A percentile compares a stretch with the other conserved stretches of the same genome.
These are phyloP conservation scores for Melanotaenia parkinsoni DNA, from an alignment of 2,797 vertebrate species.

Conservation along the genomic window DNA sequence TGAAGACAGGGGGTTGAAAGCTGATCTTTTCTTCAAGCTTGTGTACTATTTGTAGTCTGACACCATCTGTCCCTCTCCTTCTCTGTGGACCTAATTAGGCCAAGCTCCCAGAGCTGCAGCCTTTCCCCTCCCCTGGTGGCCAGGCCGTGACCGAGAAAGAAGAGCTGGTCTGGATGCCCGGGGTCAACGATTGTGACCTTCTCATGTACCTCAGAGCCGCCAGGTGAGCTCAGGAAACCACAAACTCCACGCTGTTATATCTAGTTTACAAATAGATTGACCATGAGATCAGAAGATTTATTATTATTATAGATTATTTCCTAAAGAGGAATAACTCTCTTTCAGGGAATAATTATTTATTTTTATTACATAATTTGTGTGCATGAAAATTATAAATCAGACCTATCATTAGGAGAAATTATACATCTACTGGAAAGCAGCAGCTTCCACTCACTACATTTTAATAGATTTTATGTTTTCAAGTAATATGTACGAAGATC, in stretches of 20 bases:
- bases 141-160: slow-evolving; percentile 96
- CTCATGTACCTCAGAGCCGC: slow-evolving; percentile 99
- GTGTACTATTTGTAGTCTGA: slow-evolving; percentile 80
- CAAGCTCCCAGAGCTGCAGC: slow-evolving; percentile 97
- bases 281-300: neutral
- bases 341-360: too few relatives aligned
- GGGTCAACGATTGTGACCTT: slow-evolving; percentile 98
- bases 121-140: slow-evolving; percentile 92
- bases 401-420: neutral
- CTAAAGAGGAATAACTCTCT: too few relatives aligned
- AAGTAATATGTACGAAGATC: neutral
- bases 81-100: slow-evolving; percentile 85
- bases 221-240: slow-evolving; percentile 83
- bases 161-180: slow-evolving; percentile 98
- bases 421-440: neutral
- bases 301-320: neutral
- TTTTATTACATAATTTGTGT: too few relatives aligned
- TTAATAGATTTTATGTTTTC: neutral
- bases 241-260: neutral
- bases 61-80: slow-evolving; percentile 71
- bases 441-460: neutral
- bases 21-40: slow-evolving; percentile 68
- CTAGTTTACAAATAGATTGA: neutral
- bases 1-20: slow-evolving; percentile 71
- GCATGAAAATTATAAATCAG: too few relatives aligned